A percentile compares a stretch with the other conserved stretches of the same genome.
These are phyloP conservation scores for Mus musculus DNA, from an alignment of 2,113 vertebrate genomes.

Conservation along the genomic window DNA sequence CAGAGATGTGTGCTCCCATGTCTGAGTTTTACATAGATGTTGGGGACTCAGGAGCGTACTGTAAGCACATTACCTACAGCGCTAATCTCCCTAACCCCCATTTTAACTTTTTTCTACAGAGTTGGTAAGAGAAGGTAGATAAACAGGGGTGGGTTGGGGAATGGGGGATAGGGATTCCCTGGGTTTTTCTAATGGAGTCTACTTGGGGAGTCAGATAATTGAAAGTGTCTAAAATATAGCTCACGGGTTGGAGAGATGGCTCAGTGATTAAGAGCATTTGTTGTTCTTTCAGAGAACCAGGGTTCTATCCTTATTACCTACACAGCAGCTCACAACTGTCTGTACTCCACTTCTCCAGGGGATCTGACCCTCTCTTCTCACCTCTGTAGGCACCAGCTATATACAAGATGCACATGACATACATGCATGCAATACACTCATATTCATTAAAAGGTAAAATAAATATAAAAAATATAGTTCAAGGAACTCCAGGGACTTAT, in stretches of 20 bases:
- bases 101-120: slow-evolving; percentile 59
- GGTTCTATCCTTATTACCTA: not conserved
- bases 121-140: slow-evolving; percentile 9
- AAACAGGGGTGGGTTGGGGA: not conserved
- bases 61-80: not conserved
- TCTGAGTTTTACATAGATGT: not conserved
- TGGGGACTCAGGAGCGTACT: no score
- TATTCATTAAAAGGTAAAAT: not conserved
- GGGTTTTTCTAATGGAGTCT: slow-evolving; percentile 40
- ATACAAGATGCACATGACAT: not conserved
- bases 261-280: not conserved
- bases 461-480: slow-evolving; percentile 13
- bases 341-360: not conserved
- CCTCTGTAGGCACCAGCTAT: not conserved
- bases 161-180: not conserved
- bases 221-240: slow-evolving; percentile 54
- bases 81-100: not conserved
- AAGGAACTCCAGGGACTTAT: slow-evolving; percentile 34
- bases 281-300: not conserved
- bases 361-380: not conserved
- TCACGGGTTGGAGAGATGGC: not conserved
- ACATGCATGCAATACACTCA: not conserved
- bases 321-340: not conserved
- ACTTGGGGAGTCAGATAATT: slow-evolving; percentile 37
- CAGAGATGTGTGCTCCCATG: not conserved